Evolutionary conservation across 1,140 invertebrate genomes (phyloP).

Genomic region (Ostrea denselamellosa): DNA sequence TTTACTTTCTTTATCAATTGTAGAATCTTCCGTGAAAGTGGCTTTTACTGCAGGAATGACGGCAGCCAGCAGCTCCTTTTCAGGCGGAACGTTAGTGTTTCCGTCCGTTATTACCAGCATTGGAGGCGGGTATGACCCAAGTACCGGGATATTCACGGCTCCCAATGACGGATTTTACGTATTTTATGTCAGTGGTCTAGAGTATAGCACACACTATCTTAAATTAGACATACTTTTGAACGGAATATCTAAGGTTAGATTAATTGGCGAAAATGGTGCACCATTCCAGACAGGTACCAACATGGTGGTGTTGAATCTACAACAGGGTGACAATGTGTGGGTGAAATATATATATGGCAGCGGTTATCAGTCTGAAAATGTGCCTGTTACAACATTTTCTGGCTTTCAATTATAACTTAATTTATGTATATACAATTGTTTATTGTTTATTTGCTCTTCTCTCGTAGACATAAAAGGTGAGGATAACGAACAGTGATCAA

Average conservation of each 20-base stretch:
- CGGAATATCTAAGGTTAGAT: background rate
- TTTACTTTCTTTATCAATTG: background rate
- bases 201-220: background rate
- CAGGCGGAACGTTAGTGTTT: background rate
- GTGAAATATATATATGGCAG: background rate
- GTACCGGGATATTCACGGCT: background rate
- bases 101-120: background rate
- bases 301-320: background rate
- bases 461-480: too few relatives aligned
- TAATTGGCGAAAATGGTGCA: background rate
- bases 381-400: background rate
- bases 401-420: background rate
- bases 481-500: too few relatives aligned
- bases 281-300: background rate
- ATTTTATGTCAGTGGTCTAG: background rate
- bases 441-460: too few relatives aligned
- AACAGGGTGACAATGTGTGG: background rate
- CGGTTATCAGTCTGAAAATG: background rate
- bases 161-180: background rate
- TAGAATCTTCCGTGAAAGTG: background rate
- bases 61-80: background rate
- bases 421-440: too few relatives aligned
- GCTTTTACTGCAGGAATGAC: background rate
- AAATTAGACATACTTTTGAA: background rate
- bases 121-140: background rate